Conservation (phyloP, 1,140 invertebrate genomes). For the Rhopalosiphum padi region DNA sequence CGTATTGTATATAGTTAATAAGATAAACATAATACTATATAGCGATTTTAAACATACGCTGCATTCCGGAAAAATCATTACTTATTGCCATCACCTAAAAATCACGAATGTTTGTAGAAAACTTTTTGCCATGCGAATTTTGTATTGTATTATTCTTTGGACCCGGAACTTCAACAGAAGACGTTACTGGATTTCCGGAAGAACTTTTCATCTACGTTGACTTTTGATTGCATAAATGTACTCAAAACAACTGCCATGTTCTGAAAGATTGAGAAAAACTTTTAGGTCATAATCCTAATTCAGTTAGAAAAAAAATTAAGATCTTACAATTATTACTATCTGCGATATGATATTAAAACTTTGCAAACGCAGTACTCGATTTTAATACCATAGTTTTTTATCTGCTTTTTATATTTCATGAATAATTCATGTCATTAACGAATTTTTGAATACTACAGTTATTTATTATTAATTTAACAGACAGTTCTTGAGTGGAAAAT, state of each 20-base stretch:
- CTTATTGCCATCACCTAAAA: neutral
- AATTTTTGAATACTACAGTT: neutral
- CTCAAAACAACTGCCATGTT: neutral
- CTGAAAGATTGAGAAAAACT: slow-evolving; percentile 18
- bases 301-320: neutral
- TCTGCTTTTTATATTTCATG: neutral
- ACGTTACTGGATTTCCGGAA: neutral
- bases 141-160: neutral
- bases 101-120: neutral
- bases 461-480: neutral
- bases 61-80: neutral
- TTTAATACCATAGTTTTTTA: neutral
- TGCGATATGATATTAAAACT: slow-evolving; percentile 1
- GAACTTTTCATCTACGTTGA: neutral
- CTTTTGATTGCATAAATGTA: slow-evolving; percentile 1
- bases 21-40: neutral
- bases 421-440: slow-evolving; percentile 24
- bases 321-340: slow-evolving; percentile 16
- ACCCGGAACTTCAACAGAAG: neutral
- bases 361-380: neutral
- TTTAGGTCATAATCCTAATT: neutral
- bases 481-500: neutral
- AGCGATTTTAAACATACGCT: neutral
- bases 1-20: neutral
- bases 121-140: neutral